A percentile compares a stretch with the other conserved stretches of the same genome.
Conservation (phyloP, 2,888 invertebrate genomes). For the Sinohyriopsis cumingii region DNA sequence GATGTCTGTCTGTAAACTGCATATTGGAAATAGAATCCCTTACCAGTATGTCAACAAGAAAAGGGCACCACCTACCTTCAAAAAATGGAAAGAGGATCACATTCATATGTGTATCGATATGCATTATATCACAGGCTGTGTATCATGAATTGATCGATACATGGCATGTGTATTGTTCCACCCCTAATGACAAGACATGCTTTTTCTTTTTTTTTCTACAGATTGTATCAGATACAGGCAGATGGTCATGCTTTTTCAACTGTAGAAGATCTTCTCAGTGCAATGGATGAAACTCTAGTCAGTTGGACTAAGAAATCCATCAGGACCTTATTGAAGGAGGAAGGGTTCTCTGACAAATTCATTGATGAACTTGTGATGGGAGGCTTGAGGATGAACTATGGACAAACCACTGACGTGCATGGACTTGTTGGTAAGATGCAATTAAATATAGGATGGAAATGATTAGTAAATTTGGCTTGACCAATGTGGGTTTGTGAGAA, state of each 20-base stretch:
- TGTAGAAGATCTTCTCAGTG: slow-evolving; percentile 74
- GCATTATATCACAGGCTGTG: too few species aligned
- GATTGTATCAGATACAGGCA: slow-evolving; percentile 77
- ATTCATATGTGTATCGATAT: too few species aligned
- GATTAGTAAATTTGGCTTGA: neutral
- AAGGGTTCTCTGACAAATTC: slow-evolving; percentile 73
- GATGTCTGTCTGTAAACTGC: too few species aligned
- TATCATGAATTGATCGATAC: too few species aligned
- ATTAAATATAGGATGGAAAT: neutral
- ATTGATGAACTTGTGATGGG: slow-evolving; percentile 77
- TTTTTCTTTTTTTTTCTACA: slow-evolving; percentile 61
- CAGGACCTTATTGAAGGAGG: slow-evolving; percentile 63
- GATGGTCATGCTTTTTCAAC: slow-evolving; percentile 74
- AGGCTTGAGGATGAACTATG: slow-evolving; percentile 77
- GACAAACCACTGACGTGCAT: slow-evolving; percentile 76
- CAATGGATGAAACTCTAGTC: slow-evolving; percentile 75
- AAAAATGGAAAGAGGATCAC: too few species aligned
- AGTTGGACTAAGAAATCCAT: slow-evolving; percentile 70
- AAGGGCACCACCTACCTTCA: too few species aligned
- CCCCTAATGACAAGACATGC: neutral
- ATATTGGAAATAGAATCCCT: too few species aligned
- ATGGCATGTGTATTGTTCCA: too few species aligned
- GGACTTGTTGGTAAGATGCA: slow-evolving; percentile 75
- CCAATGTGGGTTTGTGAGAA: too few species aligned
- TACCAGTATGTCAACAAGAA: too few species aligned